Base-by-base conservation (phyloP, 2,888 invertebrate species). In the Lampropteryx suffumata region DNA sequence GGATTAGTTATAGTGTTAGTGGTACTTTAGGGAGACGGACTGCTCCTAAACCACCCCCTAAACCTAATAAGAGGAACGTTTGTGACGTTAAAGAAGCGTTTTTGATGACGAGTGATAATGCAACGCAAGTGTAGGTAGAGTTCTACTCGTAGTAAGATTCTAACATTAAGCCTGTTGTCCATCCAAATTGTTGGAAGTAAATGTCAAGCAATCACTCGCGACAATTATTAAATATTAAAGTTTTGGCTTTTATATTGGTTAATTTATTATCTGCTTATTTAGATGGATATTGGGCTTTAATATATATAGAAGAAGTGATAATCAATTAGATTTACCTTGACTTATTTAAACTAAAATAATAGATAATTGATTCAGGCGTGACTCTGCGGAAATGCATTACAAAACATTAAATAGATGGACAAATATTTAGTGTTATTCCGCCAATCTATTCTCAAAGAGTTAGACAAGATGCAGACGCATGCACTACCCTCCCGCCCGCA, bases 21-120 rank as follows among this genome's bases (percentile, higher is more conserved):
- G 82, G 79, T 57, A 79, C 82, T 50, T 60, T 82, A 57, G 74
- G 79, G 57, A 77, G 84, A 66, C 74, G 82, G 80, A 93, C 95
- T 59, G 94, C 95, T 30, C 95, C 95, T 0, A 92, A 94, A 69
- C 95, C 95, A 27, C 95, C 95, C n/a, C 94, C 94, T 10, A 95
- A 95, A 65, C 94, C 94, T 7, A 94, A 94, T 76, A 96, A 95
- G 86, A 92, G 94, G 55, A 91, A 91, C 49, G 91, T 93, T 13
- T 91, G 93, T 51, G 92, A 90, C 60, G 73, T 89, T 64, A 93
- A 92, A 69, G 95, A 95, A 67, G 95, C 95, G 48, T 91, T 95
- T 67, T 94, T 95, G 71, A 94, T 95, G 76, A 96, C 95, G 73
- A 93, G 94, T 53, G 96, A 96, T 69, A 96, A 96, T 65, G 96